phyloP scores from a whole-genome alignment of 2,113 vertebrate genomes.

The Onychostruthus taczanowskii region DNA sequence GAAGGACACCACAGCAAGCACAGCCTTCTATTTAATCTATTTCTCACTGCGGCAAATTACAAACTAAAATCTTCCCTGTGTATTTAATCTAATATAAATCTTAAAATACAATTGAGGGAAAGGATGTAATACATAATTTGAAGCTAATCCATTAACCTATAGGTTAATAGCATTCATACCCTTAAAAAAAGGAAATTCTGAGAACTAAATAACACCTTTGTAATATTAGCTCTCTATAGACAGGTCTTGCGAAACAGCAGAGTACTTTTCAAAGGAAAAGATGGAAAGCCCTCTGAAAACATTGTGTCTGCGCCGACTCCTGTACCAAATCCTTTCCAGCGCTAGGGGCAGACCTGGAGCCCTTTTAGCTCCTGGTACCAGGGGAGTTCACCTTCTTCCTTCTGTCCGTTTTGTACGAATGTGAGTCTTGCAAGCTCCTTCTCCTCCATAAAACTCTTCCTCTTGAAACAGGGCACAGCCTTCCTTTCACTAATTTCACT shows the following conservation, averaged over 20 bases:
- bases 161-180: background rate
- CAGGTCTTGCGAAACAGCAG: background rate
- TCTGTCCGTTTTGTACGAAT: background rate
- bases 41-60: background rate
- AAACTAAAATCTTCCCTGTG: background rate
- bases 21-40: background rate
- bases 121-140: background rate
- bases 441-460: background rate
- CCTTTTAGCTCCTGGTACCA: background rate
- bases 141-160: background rate
- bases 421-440: background rate
- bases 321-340: background rate
- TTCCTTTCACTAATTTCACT: background rate
- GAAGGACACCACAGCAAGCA: background rate
- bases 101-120: background rate
- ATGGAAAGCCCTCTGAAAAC: background rate
- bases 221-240: background rate
- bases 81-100: constrained; percentile 2
- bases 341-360: background rate
- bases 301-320: background rate
- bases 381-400: background rate
- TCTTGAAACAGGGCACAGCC: background rate
- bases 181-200: background rate
- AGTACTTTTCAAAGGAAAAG: background rate
- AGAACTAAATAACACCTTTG: background rate